Evolutionary conservation across 1,140 invertebrate genomes (phyloP).

Genomic region (Pissodes strobi): DNA sequence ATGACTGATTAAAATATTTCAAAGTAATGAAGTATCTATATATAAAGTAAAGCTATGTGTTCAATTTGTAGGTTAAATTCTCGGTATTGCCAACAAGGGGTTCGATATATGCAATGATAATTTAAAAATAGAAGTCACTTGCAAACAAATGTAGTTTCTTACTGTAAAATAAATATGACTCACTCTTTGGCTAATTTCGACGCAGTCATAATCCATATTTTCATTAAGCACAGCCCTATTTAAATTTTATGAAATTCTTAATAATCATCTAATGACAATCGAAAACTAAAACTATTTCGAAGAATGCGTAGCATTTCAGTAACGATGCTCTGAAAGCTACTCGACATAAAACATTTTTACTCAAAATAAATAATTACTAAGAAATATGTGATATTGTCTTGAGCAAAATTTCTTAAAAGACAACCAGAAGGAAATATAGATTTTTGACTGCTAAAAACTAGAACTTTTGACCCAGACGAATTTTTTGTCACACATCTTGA

Average conservation of each 20-base stretch:
- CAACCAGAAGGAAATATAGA: slow-evolving; percentile 26
- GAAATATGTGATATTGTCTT: too few species aligned
- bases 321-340: slow-evolving; percentile 14
- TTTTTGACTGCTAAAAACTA: slow-evolving; percentile 25
- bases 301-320: too few species aligned
- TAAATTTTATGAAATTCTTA: too few species aligned
- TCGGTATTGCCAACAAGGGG: neutral
- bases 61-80: neutral
- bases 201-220: slow-evolving; percentile 28
- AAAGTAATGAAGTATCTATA: too few species aligned
- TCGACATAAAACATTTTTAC: too few species aligned
- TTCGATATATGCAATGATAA: slow-evolving; percentile 28
- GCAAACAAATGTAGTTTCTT: slow-evolving; percentile 18
- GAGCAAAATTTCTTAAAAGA: too few species aligned
- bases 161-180: neutral
- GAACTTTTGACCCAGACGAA: slow-evolving; percentile 8
- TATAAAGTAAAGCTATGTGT: too few species aligned
- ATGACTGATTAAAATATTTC: too few species aligned
- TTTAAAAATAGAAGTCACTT: slow-evolving; percentile 26
- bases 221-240: slow-evolving; percentile 16
- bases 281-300: too few species aligned
- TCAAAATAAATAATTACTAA: too few species aligned
- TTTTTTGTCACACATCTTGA: neutral
- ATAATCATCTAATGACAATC: too few species aligned
- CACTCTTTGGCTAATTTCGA: slow-evolving; percentile 34